Base-by-base conservation (phyloP, 1,140 invertebrate genomes). In the Oreohelix idahoensis region DNA sequence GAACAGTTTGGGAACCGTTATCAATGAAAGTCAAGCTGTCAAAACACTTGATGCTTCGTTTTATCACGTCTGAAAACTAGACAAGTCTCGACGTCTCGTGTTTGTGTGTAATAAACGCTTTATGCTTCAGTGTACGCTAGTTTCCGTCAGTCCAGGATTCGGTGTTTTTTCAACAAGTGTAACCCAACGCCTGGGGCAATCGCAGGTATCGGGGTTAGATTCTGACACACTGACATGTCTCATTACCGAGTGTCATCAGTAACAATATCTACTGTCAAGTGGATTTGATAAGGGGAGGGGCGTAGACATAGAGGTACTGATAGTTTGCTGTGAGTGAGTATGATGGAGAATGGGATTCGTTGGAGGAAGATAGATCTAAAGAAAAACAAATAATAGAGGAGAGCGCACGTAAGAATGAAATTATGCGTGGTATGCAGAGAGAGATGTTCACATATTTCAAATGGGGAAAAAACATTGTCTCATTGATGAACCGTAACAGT, bases 141-240 rank as follows among this genome's bases (percentile, higher is more conserved):
- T 58, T 4, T 58, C 53, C 17, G 15, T n/a, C 53, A 58, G 53
- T 58, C 20, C 53, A 58, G 53, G 53, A 58, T 23, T 58, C 26
- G 23, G 53, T 58, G 26, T 58, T 66, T 66, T n/a, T 66, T 32
- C 63, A 66, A 66, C n/a, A 23, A 66, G n/a, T 66, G 63, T 66
- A 66, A 66, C 63, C n/a, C 8, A 5, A 66, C 23, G 20, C 63
- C 29, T 11, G 11, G 32, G 29, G 63, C 29, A 29, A 32, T 2
- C 29, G 11, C 63, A 17, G 15, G 63, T 35, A 32, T 66, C 63
- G 20, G 63, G 63, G 11, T 66, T 66, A 35, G n/a, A 17, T 29
- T 66, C 29, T 10, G 63, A 66, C 63, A 66, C 63, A 66, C n/a
- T 66, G 63, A 32, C 63, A 66, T 66, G 63, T 66, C 63, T 66